Base-by-base conservation (phyloP, 2,113 vertebrate species). In the Marmota monax region DNA sequence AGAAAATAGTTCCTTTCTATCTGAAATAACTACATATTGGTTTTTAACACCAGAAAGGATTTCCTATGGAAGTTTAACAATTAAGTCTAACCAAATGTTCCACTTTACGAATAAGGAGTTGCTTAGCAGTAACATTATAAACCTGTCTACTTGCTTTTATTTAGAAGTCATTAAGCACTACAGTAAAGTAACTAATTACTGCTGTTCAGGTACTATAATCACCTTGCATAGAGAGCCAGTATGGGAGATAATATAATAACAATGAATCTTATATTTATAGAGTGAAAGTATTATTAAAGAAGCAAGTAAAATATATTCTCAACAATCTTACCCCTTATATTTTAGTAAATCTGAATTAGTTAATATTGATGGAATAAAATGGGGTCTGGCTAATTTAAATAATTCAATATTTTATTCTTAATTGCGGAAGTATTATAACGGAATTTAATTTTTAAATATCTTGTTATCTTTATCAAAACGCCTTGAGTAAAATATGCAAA, bases 131-230 rank as follows among this genome's bases (percentile, higher is more conserved):
- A 96, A 3, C 0, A 3, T 70, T 65, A 67, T 96, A 97, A 96
- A 95, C 73, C 93, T 98, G 96, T 98, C 90, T 97, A 93, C 83
- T 95, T 97, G 90, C 92, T 94, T 98, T 98, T 97, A 97, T 96
- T 98, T 61, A 98, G 92, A 97, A 96, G 34, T 94, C 97, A 83
- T 96, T 98, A 96, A 96, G 25, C 37, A 86, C 18, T 69, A 86
- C 0, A 1, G 90, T 67, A 96, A 89, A 97, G 65, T 79, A 92
- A 96, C 67, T 95, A 88, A 53, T 83, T 97, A 88, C 69, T 73
- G n/a, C 67, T 97, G 23, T 96, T 53, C 83, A 82, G 45, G 13
- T 74, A 92, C 37, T 96, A 10, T 67, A 53, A 92, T 96, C 89
- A 86, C 72, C 82, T 97, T 22, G 8, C 76, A 92, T 87, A 80